Base-by-base conservation (phyloP, 1,140 invertebrate species). In the Samia ricini region DNA sequence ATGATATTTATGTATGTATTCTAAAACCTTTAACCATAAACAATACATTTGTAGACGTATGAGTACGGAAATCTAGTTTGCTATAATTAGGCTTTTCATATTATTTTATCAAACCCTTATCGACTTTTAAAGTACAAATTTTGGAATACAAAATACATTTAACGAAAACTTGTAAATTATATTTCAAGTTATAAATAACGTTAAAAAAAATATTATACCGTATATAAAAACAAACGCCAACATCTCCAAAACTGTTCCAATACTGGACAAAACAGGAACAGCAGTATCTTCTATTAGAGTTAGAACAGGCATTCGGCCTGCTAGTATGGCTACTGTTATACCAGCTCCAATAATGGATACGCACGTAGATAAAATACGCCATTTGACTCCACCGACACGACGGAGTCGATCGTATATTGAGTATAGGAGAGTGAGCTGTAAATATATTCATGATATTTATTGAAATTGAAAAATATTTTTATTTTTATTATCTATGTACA, bases 181-280 rank as follows among this genome's bases (percentile, higher is more conserved):
- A n/a, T n/a, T n/a, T n/a, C n/a, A n/a, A n/a, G n/a, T n/a, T n/a
- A n/a, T n/a, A n/a, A n/a, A n/a, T n/a, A 29, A 8, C 1, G 4
- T 1, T 29, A 64, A 56, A 33, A 55, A 48, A 36, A 56, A 18
- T 26, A 50, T 58, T 52, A 68, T 71, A 89, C 87, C 85, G 60
- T 89, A 89, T 62, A 89, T 74, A 59, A 82, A 82, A 15, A 82
- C 59, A 66, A 89, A 85, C 10, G 77, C 80, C 8, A 67, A 56
- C n/a, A 88, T 65, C 21, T 89, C 87, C 0, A 82, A 6, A 0
- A 74, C 26, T 7, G 81, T 83, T 0, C 81, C 71, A 2, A 77
- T 22, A 24, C 69, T 72, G 12, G 81, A 52, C 5, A 89, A 61
- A 1, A 83, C 48, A 0, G 87, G 85, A 0, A 79, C 64, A 1